A percentile compares a stretch with the other conserved stretches of the same genome.
These are phyloP conservation scores for Molorchus minor DNA, from an alignment of 2,888 invertebrate genomes.

Conservation along the genomic window DNA sequence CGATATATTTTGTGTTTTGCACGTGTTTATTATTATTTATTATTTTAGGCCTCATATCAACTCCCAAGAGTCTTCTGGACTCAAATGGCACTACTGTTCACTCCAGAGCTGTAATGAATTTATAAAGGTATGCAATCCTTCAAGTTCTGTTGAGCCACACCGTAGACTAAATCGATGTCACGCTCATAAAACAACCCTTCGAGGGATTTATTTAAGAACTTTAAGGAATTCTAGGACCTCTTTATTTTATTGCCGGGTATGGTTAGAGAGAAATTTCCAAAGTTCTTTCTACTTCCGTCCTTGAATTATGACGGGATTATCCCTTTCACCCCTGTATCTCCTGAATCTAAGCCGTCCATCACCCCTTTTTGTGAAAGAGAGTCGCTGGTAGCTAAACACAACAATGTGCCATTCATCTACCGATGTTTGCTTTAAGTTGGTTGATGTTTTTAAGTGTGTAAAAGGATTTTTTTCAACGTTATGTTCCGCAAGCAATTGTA, in stretches of 20 bases:
- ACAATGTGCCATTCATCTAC: conserved; percentile 1
- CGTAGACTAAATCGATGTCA: background rate
- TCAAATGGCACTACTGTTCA: too few relatives aligned
- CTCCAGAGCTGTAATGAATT: too few relatives aligned
- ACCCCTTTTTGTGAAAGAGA: background rate
- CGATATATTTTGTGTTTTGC: too few relatives aligned
- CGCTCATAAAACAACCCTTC: background rate
- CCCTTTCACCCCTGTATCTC: conserved; percentile 1
- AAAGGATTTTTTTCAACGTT: background rate
- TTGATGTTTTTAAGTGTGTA: background rate
- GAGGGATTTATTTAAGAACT: background rate
- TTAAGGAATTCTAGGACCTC: background rate
- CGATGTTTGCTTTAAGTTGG: background rate
- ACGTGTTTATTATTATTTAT: too few relatives aligned
- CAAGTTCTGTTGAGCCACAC: background rate
- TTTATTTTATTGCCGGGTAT: conserved; percentile 2
- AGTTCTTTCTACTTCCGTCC: background rate
- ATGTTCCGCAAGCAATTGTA: background rate
- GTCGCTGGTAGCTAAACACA: background rate
- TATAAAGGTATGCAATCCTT: too few relatives aligned
- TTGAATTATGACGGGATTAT: conserved; percentile 2
- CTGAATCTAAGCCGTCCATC: conserved; percentile 1
- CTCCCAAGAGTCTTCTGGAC: too few relatives aligned
- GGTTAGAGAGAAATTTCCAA: background rate
- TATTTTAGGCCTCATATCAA: too few relatives aligned